Base-by-base conservation (phyloP, 2,113 vertebrate species). In the Cyprinodon variegatus region DNA sequence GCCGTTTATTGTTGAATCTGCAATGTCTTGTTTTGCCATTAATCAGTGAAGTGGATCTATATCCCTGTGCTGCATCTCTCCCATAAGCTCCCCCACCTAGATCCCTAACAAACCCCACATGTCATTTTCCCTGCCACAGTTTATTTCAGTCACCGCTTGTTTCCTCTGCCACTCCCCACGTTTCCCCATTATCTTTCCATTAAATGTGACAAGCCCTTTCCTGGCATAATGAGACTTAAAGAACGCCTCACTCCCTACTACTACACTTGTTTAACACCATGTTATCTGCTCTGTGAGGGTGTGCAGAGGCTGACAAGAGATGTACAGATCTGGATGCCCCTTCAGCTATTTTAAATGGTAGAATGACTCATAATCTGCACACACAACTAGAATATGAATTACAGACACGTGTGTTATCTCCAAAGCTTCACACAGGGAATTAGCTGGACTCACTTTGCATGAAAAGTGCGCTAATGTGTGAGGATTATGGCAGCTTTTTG, bases 301-400 rank as follows among this genome's bases (percentile, higher is more conserved):
- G 63, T 76, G 65, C 1, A 8, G 48, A 43, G 71, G 74, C 72
- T 84, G 82, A 81, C 69, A 65, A 83, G 67, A 72, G 77, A 77
- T 83, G 80, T 43, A 38, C 39, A 72, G 83, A 86, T 88, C 62
- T 68, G 13, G 77, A 65, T 77, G 73, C 63, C 70, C 79, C 75
- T 59, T 75, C 72, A 79, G 86, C 82, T 85, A 77, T 85, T 81
- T 84, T 68, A 83, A 81, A 82, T 79, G 75, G 83, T 75, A 76
- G 79, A 60, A 4, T 81, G 82, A 86, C 82, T 85, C 83, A 77
- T 90, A 88, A 88, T 86, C 86, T 65, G 61, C 6, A 10, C 50
- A 81, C 74, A 83, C 64, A 29, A 72, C 73, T 75, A 63, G 88
- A 88, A 85, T 90, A 69, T 79, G 62, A 88, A 88, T 88, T 76